Evolutionary conservation across 2,888 invertebrate genomes (phyloP), one percentile per base, ranked within the genome.

Genomic region (Chrysomela aeneicollis): DNA sequence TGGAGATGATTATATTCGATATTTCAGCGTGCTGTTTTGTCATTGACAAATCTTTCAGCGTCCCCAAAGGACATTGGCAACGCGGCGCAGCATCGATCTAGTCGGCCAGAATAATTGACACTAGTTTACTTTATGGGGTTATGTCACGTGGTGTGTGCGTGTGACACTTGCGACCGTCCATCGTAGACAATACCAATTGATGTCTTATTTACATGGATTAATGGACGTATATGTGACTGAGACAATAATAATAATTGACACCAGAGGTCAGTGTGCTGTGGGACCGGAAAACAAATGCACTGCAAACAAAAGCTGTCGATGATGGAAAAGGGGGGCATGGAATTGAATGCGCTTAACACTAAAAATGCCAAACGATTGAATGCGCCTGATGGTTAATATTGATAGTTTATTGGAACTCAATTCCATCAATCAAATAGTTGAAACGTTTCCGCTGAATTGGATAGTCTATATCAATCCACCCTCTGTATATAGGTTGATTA

Each of bases 161-260:
- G 67, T 59, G 67, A 67, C 63, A 63, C 61, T 67, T 61, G 60
- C 61, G 61, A 61, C 47, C 61, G 54, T 60, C 61, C 61, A 58
- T 52, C 61, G 61, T 63, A 63, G 63, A 63, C 67, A 63, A 67
- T 67, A 65, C 53, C 69, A 68, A 68, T 71, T 68, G 70, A 71
- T 71, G 71, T 70, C 70, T 70, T 70, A 71, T 71, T 71, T 71
- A 70, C 68, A 71, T 71, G 63, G 65, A 68, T 68, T 71, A 71
- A 70, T 68, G 59, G 53, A 64, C 55, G 58, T 26, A 37, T 57
- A 57, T 37, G 63, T 59, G 49, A 61, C 58, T 47, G 30, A 59
- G 50, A 54, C 58, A 59, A 61, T 51, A 53, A 61, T 51, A 53
- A 32, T 30, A 52, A 66, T 66, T 60, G 61, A 60, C 42, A 42